These are phyloP conservation scores for Molorchus minor DNA, from an alignment of 2,888 invertebrate species.

Conservation along the genomic window DNA sequence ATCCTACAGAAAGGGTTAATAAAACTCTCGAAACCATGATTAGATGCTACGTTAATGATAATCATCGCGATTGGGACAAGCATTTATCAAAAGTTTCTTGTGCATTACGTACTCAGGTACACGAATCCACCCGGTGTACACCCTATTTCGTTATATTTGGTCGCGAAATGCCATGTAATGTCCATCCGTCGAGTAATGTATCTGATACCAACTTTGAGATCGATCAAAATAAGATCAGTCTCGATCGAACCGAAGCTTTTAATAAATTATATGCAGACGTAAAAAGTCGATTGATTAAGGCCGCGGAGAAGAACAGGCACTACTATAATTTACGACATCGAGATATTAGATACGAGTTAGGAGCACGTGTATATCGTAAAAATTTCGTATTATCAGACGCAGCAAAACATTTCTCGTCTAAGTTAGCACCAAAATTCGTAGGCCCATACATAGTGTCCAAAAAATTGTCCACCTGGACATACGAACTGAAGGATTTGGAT, in stretches of 20 bases:
- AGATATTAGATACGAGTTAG: too few relatives aligned
- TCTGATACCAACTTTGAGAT: too few relatives aligned
- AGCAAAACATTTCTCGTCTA: background rate
- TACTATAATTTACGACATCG: too few relatives aligned
- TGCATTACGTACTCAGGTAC: background rate
- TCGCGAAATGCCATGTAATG: too few relatives aligned
- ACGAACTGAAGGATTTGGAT: background rate
- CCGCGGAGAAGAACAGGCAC: background rate
- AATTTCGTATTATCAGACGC: background rate
- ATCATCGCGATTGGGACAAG: slow-evolving; percentile 1
- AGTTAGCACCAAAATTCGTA: background rate
- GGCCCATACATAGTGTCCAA: too few relatives aligned
- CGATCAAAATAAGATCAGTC: background rate
- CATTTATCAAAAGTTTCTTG: background rate
- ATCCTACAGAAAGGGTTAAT: slow-evolving; percentile 34
- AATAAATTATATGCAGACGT: too few relatives aligned
- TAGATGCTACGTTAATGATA: background rate
- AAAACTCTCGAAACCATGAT: slow-evolving; percentile 31
- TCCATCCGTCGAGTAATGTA: background rate
- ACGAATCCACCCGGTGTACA: background rate
- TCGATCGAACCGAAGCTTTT: too few relatives aligned
- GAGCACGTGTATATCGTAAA: too few relatives aligned
- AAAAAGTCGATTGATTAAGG: background rate
- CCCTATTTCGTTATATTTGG: too few relatives aligned
- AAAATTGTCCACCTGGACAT: background rate